Percentiles rank a stretch among this genome's conserved stretches.
Conservation (phyloP, 2,113 vertebrate genomes). For the Ctenodactylus gundi region DNA sequence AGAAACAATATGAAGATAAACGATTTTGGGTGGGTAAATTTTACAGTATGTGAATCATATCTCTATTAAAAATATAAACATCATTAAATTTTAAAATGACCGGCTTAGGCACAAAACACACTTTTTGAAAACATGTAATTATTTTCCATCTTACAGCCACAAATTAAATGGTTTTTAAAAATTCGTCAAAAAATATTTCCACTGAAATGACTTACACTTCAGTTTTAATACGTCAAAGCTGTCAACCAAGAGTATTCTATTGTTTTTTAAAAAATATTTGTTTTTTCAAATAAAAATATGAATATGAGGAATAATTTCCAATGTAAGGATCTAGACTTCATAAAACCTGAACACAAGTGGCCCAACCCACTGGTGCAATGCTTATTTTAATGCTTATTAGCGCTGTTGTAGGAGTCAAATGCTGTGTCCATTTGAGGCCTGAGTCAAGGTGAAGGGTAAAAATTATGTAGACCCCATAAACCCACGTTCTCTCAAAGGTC, state of each 20-base stretch:
- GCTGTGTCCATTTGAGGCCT: neutral
- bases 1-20: neutral
- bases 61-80: neutral
- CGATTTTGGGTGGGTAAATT: neutral
- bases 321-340: neutral
- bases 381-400: neutral
- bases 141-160: neutral
- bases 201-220: neutral
- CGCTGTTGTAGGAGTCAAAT: neutral
- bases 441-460: neutral
- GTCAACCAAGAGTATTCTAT: neutral
- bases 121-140: neutral
- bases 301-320: neutral
- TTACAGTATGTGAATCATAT: neutral
- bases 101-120: neutral
- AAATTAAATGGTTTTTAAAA: conserved; percentile 31
- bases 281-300: neutral
- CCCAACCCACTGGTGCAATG: neutral
- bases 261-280: neutral
- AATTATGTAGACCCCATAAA: neutral
- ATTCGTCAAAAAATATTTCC: conserved; percentile 10
- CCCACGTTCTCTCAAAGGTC: neutral
- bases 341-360: neutral
- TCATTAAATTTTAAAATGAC: neutral
- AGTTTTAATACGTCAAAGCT: neutral